Evolutionary conservation across 2,888 invertebrate species (phyloP), one percentile per base, ranked within the genome.

Genomic region (Acholoe squamosa): DNA sequence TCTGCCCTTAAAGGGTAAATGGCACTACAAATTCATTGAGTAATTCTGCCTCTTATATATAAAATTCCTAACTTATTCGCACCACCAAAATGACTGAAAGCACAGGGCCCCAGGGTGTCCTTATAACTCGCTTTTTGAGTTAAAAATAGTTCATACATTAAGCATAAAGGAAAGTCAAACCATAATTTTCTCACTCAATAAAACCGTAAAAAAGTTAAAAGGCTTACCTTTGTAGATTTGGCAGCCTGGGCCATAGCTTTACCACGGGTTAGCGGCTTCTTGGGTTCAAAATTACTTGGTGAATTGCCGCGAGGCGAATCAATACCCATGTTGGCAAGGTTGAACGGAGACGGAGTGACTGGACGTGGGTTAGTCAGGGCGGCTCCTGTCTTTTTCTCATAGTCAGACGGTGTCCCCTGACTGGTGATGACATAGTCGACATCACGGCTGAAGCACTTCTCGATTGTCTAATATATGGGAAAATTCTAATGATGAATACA

Each of bases 301-400:
- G 77, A 84, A 61, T 54, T 93, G 19, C 88, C 77, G 54, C 84
- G 90, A 12, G 91, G 91, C 7, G 91, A 91, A 33, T 91, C 84
- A 0, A 91, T 84, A 0, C 91, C 76, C 43, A 22, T 12, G 12
- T 12, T 94, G 61, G 51, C 91, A 92, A 93, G 92, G 93, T 93
- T 94, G 91, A 94, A 95, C 14, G 95, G 95, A 91, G 94, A 94
- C 3, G 94, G 94, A 28, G 92, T 91, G 0, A 93, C 92, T 7
- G 94, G 93, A 89, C 94, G 94, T 31, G 93, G 92, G 25, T 92
- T 92, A n/a, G 89, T 67, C 51, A 89, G 90, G 51, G 91, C 88
- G n/a, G 90, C 91, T 0, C 90, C 90, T 33, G 90, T 91, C 84
- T 84, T 92, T 22, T 80, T 61, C 71, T 91, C 89, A 67, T 91